Percentiles rank a stretch among this genome's conserved stretches.
These are phyloP conservation scores for Megamerina dolium DNA, from an alignment of 2,888 invertebrate genomes.

Conservation along the genomic window DNA sequence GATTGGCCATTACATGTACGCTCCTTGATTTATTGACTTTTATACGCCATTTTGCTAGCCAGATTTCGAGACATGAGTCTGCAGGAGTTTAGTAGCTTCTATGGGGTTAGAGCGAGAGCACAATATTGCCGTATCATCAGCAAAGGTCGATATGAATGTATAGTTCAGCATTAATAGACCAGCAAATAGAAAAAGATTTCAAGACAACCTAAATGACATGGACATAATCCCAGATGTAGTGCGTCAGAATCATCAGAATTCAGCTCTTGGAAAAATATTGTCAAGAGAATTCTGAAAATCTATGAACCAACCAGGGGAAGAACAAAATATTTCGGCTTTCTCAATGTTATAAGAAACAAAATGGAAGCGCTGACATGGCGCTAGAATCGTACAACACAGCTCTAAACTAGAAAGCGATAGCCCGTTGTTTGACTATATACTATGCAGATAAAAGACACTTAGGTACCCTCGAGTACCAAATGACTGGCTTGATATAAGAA, in stretches of 20 bases:
- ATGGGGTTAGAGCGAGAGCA: too few relatives aligned
- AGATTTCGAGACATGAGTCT: too few relatives aligned
- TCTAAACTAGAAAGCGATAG: slow-evolving; percentile 1
- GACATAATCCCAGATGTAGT: neutral
- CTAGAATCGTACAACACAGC: slow-evolving; percentile 5
- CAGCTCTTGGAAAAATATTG: slow-evolving; percentile 3
- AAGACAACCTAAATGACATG: too few relatives aligned
- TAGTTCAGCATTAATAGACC: too few relatives aligned
- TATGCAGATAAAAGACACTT: slow-evolving; percentile 5
- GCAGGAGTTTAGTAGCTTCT: too few relatives aligned
- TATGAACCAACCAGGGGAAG: slow-evolving; percentile 1
- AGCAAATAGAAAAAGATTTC: too few relatives aligned
- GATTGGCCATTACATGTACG: too few relatives aligned
- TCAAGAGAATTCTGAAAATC: neutral
- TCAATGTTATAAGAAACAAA: slow-evolving; percentile 4
- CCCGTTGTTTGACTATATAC: neutral
- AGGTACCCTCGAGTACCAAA: slow-evolving; percentile 6
- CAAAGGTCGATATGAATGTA: too few relatives aligned
- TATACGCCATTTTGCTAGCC: too few relatives aligned
- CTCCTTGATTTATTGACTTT: too few relatives aligned
- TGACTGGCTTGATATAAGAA: slow-evolving; percentile 12
- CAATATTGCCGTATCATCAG: too few relatives aligned
- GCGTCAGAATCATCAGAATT: neutral
- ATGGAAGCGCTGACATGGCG: slow-evolving; percentile 2
- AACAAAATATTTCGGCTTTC: slow-evolving; percentile 5